Percentiles rank a stretch among this genome's conserved stretches.
phyloP scores from a whole-genome alignment of 2,797 vertebrate species.

The Pelobates cultripes region DNA sequence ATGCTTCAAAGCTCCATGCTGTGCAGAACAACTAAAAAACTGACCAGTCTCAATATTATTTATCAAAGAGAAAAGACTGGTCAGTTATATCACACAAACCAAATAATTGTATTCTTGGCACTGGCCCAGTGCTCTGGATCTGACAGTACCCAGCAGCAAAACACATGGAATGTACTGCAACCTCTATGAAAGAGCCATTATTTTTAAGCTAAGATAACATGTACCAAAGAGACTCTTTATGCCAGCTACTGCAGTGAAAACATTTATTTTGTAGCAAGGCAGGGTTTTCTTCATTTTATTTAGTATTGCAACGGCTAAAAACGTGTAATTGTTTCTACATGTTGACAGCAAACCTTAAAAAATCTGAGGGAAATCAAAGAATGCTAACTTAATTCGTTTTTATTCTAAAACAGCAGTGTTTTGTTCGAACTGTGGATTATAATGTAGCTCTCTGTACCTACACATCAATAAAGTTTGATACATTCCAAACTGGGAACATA shows the following conservation, averaged over 20 bases:
- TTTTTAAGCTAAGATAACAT: not conserved
- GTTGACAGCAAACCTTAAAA: conserved; percentile 26
- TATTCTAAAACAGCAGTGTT: conserved; percentile 11
- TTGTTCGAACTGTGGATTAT: conserved; percentile 23
- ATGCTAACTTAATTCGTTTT: conserved; percentile 30
- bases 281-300: conserved; percentile 2
- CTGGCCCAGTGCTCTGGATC: not conserved
- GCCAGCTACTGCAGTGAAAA: not conserved
- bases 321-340: not conserved
- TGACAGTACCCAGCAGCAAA: not conserved
- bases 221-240: not conserved
- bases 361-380: not conserved
- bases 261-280: not conserved
- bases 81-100: not conserved
- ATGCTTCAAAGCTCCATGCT: too few relatives aligned
- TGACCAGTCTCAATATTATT: not conserved
- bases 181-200: not conserved
- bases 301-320: conserved; percentile 1
- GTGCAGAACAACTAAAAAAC: too few relatives aligned
- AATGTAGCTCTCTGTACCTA: conserved; percentile 18
- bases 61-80: not conserved
- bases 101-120: not conserved
- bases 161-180: not conserved
- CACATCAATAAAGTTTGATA: conserved; percentile 31
- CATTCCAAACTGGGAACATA: conserved; percentile 24